Evolutionary conservation across 2,888 invertebrate species (phyloP).

Genomic region (Girardia tigrina): DNA sequence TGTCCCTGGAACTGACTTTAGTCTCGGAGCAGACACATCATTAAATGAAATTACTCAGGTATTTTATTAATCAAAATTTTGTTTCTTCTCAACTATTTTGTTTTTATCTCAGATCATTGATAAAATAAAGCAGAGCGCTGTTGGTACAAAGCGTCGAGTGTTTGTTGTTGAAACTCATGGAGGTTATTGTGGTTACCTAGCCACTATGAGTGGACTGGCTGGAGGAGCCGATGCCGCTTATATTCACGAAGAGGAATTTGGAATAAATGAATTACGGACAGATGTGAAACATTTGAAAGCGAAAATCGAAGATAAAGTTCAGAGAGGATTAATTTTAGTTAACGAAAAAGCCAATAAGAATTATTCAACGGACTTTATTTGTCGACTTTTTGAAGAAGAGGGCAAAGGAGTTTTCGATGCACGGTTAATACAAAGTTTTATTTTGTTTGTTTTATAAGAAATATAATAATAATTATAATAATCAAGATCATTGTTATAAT

Average conservation of each 20-base stretch:
- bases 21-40: slow-evolving; percentile 87
- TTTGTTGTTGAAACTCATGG: slow-evolving; percentile 96
- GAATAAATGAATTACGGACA: slow-evolving; percentile 72
- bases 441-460: neutral
- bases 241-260: slow-evolving; percentile 77
- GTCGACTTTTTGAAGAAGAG: slow-evolving; percentile 83
- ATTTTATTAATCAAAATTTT: too few relatives aligned
- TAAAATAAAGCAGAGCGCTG: slow-evolving; percentile 83
- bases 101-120: slow-evolving; percentile 48
- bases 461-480: neutral
- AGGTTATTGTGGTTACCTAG: slow-evolving; percentile 90
- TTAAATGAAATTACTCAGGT: slow-evolving; percentile 69
- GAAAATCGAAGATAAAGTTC: slow-evolving; percentile 63
- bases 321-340: slow-evolving; percentile 66
- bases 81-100: too few relatives aligned
- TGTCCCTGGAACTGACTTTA: slow-evolving; percentile 94
- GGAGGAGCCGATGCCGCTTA: slow-evolving; percentile 98
- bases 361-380: slow-evolving; percentile 59
- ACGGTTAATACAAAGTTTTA: too few relatives aligned
- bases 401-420: slow-evolving; percentile 78
- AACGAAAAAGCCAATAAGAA: slow-evolving; percentile 36
- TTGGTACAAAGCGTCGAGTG: slow-evolving; percentile 89
- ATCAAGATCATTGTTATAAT: neutral
- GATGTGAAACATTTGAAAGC: slow-evolving; percentile 87
- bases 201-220: slow-evolving; percentile 83